Percentiles rank a stretch among this genome's conserved stretches.
These are phyloP conservation scores for Podarcis siculus DNA, from an alignment of 2,797 vertebrate genomes.

Conservation along the genomic window DNA sequence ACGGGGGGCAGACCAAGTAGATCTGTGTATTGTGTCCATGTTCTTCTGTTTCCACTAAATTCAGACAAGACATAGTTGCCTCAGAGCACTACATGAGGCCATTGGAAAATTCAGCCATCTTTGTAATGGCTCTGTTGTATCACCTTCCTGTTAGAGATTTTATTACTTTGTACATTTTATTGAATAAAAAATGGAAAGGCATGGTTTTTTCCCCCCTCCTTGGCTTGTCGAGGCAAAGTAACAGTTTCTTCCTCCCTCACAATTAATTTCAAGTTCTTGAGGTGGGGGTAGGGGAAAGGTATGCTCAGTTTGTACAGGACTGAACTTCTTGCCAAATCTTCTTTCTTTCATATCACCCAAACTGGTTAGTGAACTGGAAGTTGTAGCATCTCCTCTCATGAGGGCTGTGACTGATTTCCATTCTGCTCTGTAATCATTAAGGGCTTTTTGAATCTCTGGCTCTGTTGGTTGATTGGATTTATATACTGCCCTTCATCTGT, in stretches of 20 bases:
- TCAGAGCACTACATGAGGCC: neutral
- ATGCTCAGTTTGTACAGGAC: neutral
- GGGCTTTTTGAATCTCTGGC: neutral
- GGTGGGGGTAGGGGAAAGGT: neutral
- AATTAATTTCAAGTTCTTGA: neutral
- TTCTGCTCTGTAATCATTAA: neutral
- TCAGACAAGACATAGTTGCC: constrained; percentile 9
- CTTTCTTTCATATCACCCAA: neutral
- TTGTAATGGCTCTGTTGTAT: constrained; percentile 61
- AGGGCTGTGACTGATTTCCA: neutral
- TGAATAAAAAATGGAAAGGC: constrained; percentile 64
- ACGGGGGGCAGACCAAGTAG: constrained; percentile 38
- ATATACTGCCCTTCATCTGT: too few species aligned
- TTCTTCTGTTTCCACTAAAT: constrained; percentile 47
- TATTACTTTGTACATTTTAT: constrained; percentile 74
- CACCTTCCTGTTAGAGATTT: constrained; percentile 65
- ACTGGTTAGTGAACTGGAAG: neutral
- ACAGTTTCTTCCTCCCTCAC: constrained; percentile 23
- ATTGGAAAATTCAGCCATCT: constrained; percentile 47
- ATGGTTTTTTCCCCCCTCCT: constrained; percentile 49
- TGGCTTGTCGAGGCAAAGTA: constrained; percentile 5
- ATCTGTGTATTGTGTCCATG: constrained; percentile 60
- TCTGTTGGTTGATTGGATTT: neutral
- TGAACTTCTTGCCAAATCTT: neutral
- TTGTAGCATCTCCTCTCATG: neutral